Percentiles rank a stretch among this genome's conserved stretches.
Conservation (phyloP, 2,797 vertebrate species). For the Scleropages formosus region DNA sequence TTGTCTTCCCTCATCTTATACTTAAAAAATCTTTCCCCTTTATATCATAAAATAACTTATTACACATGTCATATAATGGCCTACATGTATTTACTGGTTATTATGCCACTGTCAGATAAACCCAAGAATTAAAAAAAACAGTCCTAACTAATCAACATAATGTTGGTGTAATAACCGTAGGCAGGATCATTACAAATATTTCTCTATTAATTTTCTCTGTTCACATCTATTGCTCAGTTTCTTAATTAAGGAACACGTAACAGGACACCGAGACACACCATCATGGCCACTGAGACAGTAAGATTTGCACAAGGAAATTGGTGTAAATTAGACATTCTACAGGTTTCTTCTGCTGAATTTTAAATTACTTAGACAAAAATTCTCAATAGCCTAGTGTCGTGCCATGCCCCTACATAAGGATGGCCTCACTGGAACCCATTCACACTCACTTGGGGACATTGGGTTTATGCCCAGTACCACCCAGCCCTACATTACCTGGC, state of each 20-base stretch:
- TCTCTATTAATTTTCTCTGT: background rate
- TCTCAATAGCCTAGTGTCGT: background rate
- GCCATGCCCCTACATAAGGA: background rate
- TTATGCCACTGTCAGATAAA: background rate
- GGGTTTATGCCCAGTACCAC: background rate
- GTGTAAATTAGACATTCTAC: background rate
- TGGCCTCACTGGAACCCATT: background rate
- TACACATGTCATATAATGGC: background rate
- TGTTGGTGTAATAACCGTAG: background rate
- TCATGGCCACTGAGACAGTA: background rate
- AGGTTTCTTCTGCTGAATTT: background rate
- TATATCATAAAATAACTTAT: conserved; percentile 21
- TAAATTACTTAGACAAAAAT: background rate
- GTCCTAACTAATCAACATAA: no score
- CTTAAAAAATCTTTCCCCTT: background rate
- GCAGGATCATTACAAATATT: background rate
- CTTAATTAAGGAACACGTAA: background rate
- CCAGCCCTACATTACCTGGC: conserved; percentile 58
- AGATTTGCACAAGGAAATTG: background rate
- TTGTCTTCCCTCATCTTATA: conserved; percentile 16
- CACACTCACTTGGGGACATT: background rate
- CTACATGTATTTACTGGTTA: conserved; percentile 6
- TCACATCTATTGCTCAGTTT: background rate
- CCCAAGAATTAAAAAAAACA: conserved; percentile 11
- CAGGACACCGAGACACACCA: background rate